Evolutionary conservation across 1,140 invertebrate genomes (phyloP).

Genomic region (Diploscapter pachys): DNA sequence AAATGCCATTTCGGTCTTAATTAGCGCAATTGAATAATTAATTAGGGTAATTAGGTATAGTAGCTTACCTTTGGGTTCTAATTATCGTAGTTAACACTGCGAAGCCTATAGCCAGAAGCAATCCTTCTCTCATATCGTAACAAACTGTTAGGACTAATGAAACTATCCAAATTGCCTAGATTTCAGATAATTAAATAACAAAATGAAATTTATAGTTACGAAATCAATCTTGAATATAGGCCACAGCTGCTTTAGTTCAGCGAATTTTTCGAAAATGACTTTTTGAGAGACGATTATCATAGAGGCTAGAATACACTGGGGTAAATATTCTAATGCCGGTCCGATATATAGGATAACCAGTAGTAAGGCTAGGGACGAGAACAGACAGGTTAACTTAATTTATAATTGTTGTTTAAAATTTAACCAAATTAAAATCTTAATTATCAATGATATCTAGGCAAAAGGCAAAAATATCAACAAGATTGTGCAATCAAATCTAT

Average conservation of each 20-base stretch:
- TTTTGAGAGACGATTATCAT: constrained; percentile 53
- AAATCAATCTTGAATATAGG: constrained; percentile 56
- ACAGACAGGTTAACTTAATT: constrained; percentile 45
- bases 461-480: too few relatives aligned
- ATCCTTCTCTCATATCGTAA: constrained; percentile 52
- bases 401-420: too few relatives aligned
- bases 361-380: constrained; percentile 51
- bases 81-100: constrained; percentile 54
- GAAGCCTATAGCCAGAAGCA: constrained; percentile 49
- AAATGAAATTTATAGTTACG: constrained; percentile 28
- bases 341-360: constrained; percentile 54
- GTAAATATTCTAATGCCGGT: constrained; percentile 52
- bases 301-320: constrained; percentile 54
- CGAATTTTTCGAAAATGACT: constrained; percentile 46
- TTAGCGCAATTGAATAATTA: not conserved
- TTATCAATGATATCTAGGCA: too few relatives aligned
- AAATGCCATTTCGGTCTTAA: constrained; percentile 54
- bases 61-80: constrained; percentile 49
- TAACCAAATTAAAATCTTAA: too few relatives aligned
- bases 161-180: constrained; percentile 50
- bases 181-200: not conserved
- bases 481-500: too few relatives aligned
- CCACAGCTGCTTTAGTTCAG: constrained; percentile 48
- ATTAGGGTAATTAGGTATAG: constrained; percentile 11
- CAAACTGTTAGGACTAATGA: constrained; percentile 51